Evolutionary conservation across 2,888 invertebrate genomes (phyloP).

Genomic region (Mechanitis mazaeus): DNA sequence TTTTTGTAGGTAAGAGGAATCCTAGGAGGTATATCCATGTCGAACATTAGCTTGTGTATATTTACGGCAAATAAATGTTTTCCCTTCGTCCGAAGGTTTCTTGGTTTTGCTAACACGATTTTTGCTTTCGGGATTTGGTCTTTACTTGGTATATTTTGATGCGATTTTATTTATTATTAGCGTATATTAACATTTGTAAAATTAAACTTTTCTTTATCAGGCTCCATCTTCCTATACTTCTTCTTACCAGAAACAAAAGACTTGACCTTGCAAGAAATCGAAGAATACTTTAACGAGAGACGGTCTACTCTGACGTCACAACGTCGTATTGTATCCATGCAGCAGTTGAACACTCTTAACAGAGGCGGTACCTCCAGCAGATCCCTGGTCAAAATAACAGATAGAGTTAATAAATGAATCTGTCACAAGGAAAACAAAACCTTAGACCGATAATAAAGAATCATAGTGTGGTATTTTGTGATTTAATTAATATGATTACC

Average conservation of each 20-base stretch:
- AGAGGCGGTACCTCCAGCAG: constrained; percentile 18
- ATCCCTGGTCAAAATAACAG: constrained; percentile 21
- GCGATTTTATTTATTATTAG: constrained; percentile 1
- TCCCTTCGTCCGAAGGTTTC: constrained; percentile 32
- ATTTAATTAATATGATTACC: too few species aligned
- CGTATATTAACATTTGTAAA: not conserved
- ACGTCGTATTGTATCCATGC: constrained; percentile 38
- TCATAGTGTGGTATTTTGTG: too few species aligned
- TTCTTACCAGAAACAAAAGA: constrained; percentile 80
- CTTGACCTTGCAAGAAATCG: constrained; percentile 79
- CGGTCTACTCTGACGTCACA: constrained; percentile 59
- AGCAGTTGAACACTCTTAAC: constrained; percentile 24
- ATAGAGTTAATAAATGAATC: constrained; percentile 12
- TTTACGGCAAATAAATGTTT: constrained; percentile 40
- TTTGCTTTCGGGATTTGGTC: constrained; percentile 38
- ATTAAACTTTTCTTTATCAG: constrained; percentile 35
- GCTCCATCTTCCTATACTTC: constrained; percentile 71
- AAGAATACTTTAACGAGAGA: constrained; percentile 78
- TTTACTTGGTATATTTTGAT: constrained; percentile 39
- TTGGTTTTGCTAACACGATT: constrained; percentile 30
- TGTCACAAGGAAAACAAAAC: not conserved
- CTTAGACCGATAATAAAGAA: too few species aligned
- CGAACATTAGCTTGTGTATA: constrained; percentile 38
- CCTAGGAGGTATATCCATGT: constrained; percentile 76
- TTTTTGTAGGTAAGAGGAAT: constrained; percentile 75